phyloP scores from a whole-genome alignment of 2,113 vertebrate genomes.

The Mugil cephalus region DNA sequence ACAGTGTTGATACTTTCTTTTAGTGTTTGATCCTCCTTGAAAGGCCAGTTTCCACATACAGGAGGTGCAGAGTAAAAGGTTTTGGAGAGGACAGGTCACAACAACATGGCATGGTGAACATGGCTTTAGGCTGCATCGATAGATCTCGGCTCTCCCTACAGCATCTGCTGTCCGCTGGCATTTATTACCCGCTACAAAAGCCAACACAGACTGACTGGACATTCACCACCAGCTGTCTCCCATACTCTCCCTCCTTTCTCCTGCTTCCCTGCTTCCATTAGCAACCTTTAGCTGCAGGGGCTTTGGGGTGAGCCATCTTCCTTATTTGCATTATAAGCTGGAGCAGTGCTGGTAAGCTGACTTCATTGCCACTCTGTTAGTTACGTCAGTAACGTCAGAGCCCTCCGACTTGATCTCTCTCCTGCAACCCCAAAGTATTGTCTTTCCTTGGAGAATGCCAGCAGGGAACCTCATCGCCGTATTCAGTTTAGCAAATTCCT shows the following conservation, averaged over 20 bases:
- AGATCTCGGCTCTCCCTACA: slow-evolving; percentile 74
- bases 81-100: slow-evolving; percentile 37
- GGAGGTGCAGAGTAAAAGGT: slow-evolving; percentile 12
- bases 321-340: slow-evolving; percentile 40
- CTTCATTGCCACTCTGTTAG: slow-evolving; percentile 9
- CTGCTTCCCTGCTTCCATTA: slow-evolving; percentile 36
- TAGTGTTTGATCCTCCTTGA: background rate
- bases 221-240: slow-evolving; percentile 60
- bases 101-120: slow-evolving; percentile 25
- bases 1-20: background rate
- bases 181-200: slow-evolving; percentile 66
- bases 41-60: slow-evolving; percentile 3
- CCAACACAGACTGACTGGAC: slow-evolving; percentile 69
- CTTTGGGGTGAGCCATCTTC: slow-evolving; percentile 6
- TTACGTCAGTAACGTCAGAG: slow-evolving; percentile 12
- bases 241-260: slow-evolving; percentile 13
- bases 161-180: slow-evolving; percentile 81
- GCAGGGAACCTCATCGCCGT: slow-evolving; percentile 18
- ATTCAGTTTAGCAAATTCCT: slow-evolving; percentile 24
- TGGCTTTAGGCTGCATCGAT: slow-evolving; percentile 59
- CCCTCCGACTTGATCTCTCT: slow-evolving; percentile 16
- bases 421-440: background rate
- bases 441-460: slow-evolving; percentile 17
- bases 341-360: slow-evolving; percentile 14
- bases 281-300: slow-evolving; percentile 39